Evolutionary conservation across 2,797 vertebrate species (phyloP).

Genomic region (Lagorchestes hirsutus): DNA sequence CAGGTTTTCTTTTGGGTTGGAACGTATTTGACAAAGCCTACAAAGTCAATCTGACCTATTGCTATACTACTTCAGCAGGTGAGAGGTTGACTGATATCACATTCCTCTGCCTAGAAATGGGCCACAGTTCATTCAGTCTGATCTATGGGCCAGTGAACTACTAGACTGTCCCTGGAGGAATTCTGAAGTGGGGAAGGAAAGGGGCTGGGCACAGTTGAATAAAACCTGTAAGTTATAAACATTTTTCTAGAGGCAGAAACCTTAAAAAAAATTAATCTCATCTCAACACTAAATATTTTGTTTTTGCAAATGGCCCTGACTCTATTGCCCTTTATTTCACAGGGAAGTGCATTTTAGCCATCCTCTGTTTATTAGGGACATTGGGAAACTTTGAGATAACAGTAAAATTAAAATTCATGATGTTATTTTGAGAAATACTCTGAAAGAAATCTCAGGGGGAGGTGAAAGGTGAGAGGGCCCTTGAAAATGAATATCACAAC

Average conservation of each 20-base stretch:
- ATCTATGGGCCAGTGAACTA: not conserved
- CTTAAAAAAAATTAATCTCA: not conserved
- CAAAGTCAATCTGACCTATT: not conserved
- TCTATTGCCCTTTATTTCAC: constrained; percentile 30
- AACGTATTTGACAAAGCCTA: not conserved
- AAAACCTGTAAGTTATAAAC: not conserved
- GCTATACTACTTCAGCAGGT: not conserved
- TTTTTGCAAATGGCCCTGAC: constrained; percentile 11
- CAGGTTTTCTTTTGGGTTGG: not conserved
- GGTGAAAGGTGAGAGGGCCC: constrained; percentile 58
- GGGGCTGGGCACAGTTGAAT: not conserved
- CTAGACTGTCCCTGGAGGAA: not conserved
- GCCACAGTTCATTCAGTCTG: not conserved
- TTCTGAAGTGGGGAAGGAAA: not conserved
- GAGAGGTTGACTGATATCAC: not conserved
- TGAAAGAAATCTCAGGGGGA: constrained; percentile 62
- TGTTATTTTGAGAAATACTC: constrained; percentile 34
- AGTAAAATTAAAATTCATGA: constrained; percentile 21
- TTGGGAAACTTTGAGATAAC: constrained; percentile 48
- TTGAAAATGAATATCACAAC: constrained; percentile 72
- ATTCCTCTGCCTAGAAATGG: constrained; percentile 11
- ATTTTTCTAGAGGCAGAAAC: not conserved
- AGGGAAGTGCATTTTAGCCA: constrained; percentile 9
- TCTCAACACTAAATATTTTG: not conserved
- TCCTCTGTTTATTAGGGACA: not conserved